Conservation (phyloP, 2,888 invertebrate genomes). For the Salpingus planirostris region DNA sequence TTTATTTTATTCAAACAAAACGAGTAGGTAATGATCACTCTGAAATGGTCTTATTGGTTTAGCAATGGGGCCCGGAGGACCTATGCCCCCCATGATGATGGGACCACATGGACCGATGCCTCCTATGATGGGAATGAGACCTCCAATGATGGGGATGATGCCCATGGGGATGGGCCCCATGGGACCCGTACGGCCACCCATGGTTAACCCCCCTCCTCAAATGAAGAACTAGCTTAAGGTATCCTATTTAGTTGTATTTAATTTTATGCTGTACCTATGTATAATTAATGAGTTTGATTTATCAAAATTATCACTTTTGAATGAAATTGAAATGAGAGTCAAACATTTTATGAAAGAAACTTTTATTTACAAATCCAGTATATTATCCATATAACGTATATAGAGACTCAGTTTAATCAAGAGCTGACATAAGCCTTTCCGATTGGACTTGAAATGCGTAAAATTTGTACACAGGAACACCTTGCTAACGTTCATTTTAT, state of each 20-base stretch:
- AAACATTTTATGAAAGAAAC: constrained; percentile 9
- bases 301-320: no score
- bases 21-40: neutral
- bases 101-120: constrained; percentile 66
- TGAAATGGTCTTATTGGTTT: constrained; percentile 1
- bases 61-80: constrained; percentile 42
- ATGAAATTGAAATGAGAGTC: no score
- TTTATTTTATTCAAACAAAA: no score
- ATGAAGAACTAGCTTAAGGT: constrained; percentile 49
- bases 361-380: constrained; percentile 23
- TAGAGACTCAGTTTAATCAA: no score
- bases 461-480: constrained; percentile 10
- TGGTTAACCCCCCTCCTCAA: constrained; percentile 54
- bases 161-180: constrained; percentile 64
- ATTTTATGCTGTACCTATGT: no score
- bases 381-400: no score
- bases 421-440: no score
- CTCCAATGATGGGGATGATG: constrained; percentile 71
- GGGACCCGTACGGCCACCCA: constrained; percentile 66
- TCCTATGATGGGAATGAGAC: constrained; percentile 74
- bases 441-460: no score
- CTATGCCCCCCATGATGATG: constrained; percentile 54
- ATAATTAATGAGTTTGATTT: no score
- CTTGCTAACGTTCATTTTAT: neutral
- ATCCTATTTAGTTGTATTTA: neutral